phyloP scores from a whole-genome alignment of 2,797 vertebrate genomes.

The Tiaroga cobitis region DNA sequence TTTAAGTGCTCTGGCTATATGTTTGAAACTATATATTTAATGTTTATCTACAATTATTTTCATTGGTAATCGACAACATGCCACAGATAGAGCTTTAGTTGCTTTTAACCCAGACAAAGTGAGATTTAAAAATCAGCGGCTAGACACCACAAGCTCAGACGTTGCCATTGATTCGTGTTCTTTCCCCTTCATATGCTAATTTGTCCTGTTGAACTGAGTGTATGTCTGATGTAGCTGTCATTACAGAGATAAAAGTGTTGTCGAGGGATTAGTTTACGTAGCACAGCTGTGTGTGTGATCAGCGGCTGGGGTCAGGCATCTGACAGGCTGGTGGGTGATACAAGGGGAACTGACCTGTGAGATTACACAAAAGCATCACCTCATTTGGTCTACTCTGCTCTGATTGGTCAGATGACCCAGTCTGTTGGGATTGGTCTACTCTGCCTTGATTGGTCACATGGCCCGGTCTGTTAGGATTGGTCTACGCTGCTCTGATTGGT shows the following conservation, averaged over 20 bases:
- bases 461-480: too few species aligned
- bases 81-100: neutral
- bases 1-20: neutral
- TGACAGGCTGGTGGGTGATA: conserved; percentile 5
- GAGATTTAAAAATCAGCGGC: conserved; percentile 2
- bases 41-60: neutral
- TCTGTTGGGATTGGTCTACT: too few species aligned
- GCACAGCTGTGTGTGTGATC: conserved; percentile 7
- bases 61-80: neutral
- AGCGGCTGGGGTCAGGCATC: neutral
- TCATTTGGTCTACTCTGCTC: too few species aligned
- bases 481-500: too few species aligned
- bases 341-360: conserved; percentile 2
- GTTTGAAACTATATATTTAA: neutral
- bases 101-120: conserved; percentile 7
- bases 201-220: conserved; percentile 21
- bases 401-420: too few species aligned
- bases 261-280: neutral
- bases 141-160: conserved; percentile 1
- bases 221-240: neutral
- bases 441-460: too few species aligned
- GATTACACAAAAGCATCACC: neutral
- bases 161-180: neutral
- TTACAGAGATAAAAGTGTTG: conserved; percentile 22
- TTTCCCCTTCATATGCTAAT: conserved; percentile 22